These are phyloP conservation scores for Volucella zonaria DNA, from an alignment of 2,888 invertebrate genomes.

Conservation along the genomic window DNA sequence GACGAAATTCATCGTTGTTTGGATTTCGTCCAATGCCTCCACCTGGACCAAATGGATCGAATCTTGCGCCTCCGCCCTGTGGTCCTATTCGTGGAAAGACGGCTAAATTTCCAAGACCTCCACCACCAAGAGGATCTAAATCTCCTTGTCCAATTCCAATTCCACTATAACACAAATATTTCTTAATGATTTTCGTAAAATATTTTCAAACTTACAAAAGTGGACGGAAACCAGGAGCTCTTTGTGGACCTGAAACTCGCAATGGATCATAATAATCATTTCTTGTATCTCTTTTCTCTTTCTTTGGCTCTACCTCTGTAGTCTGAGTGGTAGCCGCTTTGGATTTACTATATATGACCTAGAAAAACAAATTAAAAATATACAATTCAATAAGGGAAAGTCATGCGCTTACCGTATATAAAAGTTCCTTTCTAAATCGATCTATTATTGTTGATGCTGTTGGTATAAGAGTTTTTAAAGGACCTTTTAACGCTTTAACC, in stretches of 20 bases:
- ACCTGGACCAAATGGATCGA: slow-evolving; percentile 90
- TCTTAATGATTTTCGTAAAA: slow-evolving; percentile 87
- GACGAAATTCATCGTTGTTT: slow-evolving; percentile 88
- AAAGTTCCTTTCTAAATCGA: slow-evolving; percentile 86
- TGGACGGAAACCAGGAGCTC: slow-evolving; percentile 67
- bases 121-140: slow-evolving; percentile 88
- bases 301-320: slow-evolving; percentile 67
- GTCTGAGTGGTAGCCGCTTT: slow-evolving; percentile 80
- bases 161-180: slow-evolving; percentile 80
- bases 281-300: slow-evolving; percentile 41
- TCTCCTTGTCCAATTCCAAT: slow-evolving; percentile 91
- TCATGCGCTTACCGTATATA: slow-evolving; percentile 84
- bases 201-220: slow-evolving; percentile 79
- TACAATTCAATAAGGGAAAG: not conserved
- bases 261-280: slow-evolving; percentile 76
- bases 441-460: slow-evolving; percentile 85
- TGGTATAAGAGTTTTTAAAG: slow-evolving; percentile 86
- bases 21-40: slow-evolving; percentile 83
- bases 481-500: slow-evolving; percentile 84
- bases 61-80: slow-evolving; percentile 85
- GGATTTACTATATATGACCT: slow-evolving; percentile 80
- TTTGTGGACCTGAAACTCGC: slow-evolving; percentile 73
- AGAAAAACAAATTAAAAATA: slow-evolving; percentile 8
- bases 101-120: slow-evolving; percentile 79
- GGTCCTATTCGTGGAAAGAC: slow-evolving; percentile 75